Base-by-base conservation (phyloP, 2,797 vertebrate species). In the Oreochromis grahami region DNA sequence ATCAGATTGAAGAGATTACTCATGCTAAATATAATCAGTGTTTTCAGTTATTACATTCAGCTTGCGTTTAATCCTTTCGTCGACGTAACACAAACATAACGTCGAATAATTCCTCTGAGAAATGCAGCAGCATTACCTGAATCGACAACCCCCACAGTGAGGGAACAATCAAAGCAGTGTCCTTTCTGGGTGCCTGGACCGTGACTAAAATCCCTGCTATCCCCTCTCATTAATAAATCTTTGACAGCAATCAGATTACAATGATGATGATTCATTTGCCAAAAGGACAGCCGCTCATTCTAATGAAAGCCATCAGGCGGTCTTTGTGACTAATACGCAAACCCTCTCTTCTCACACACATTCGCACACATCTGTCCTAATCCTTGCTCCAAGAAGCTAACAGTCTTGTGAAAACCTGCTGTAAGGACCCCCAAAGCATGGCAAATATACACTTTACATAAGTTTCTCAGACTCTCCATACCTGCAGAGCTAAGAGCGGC, bases 231-330 rank as follows among this genome's bases (percentile, higher is more conserved):
- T 86, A 87, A 93, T 87, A 84, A 86, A 76, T 82, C 80, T 88
- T 15, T 86, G 91, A 85, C 89, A 89, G 82, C 78, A 91, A 90
- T 92, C 89, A 87, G 87, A 87, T 92, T 81, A 89, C 74, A 26
- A 29, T 6, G 58, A 84, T 91, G 89, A 92, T 91, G 89, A 92
- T 86, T 93, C 88, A 87, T 85, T 87, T 58, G 79, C 72, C 65
- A 77, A 5, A 72, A 91, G 83, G 81, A 84, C 84, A 87, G 65
- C 84, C 78, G 70, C 77, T 90, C 52, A 24, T 82, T 85, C 76
- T 92, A 84, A 88, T 83, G 55, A 90, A 90, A 86, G 85, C 83
- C 89, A 86, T 78, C 82, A 83, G 68, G 77, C 77, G 32, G 43
- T 76, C 65, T 86, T 45, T 89, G 81, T 93, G 93, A 93, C 78